Conservation (phyloP, 2,113 vertebrate genomes). For the Onychorhynchus coronatus region DNA sequence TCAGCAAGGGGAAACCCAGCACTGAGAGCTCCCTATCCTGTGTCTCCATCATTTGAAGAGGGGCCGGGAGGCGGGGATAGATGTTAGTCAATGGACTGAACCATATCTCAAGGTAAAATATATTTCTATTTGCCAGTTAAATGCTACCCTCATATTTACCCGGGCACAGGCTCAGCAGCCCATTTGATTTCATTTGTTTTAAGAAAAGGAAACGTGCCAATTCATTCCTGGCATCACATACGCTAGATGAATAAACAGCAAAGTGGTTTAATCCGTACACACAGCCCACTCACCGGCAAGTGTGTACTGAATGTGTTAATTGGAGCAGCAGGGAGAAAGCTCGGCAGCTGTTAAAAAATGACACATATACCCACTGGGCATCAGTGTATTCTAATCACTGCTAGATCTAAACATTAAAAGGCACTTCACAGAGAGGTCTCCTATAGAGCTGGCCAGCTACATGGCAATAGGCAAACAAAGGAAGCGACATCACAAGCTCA, state of each 20-base stretch:
- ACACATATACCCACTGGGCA: conserved; percentile 77
- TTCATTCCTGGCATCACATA: conserved; percentile 4
- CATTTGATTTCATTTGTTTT: background rate
- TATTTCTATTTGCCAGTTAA: background rate
- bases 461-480: conserved; percentile 56
- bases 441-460: conserved; percentile 13
- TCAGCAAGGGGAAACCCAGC: conserved; percentile 60
- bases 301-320: conserved; percentile 73
- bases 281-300: conserved; percentile 71
- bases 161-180: background rate
- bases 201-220: background rate
- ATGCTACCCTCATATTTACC: background rate
- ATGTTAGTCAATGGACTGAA: conserved; percentile 75
- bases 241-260: conserved; percentile 34
- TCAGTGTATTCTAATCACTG: conserved; percentile 71
- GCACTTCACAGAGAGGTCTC: conserved; percentile 52
- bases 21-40: conserved; percentile 64
- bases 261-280: conserved; percentile 76
- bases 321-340: conserved; percentile 77
- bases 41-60: conserved; percentile 73
- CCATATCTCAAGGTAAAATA: conserved; percentile 61
- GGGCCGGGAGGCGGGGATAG: conserved; percentile 70
- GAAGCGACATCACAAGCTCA: background rate
- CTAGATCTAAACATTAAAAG: conserved; percentile 73
- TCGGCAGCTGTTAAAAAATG: conserved; percentile 78